Base-by-base conservation (phyloP, 2,113 vertebrate genomes). In the Cephalopterus ornatus region DNA sequence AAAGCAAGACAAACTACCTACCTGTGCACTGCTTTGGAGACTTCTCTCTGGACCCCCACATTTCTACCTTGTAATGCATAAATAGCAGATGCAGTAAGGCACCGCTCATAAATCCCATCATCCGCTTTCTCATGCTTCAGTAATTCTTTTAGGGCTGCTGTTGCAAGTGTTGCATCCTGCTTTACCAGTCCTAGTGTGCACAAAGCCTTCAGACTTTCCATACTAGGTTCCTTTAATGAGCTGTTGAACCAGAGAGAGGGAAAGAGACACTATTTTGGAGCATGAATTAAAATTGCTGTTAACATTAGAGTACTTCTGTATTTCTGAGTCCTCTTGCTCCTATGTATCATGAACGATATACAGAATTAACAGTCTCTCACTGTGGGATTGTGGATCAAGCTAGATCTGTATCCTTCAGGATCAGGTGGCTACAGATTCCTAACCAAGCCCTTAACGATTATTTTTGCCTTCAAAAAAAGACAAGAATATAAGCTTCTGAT, bases 11-110 rank as follows among this genome's bases (percentile, higher is more conserved):
- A 86, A 74, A 87, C 52, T 21, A 81, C 67, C n/a, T 96, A 99
- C 99, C 98, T 99, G 97, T 99, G 99, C 20, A 99, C 97, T 76
- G 99, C 99, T 95, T 97, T 99, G 79, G 98, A 98, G 19, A 97
- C 97, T 85, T 99, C 99, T 85, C 99, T 98, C 88, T 99, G 98
- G 68, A 99, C 98, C 0, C 94, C 97, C 23, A 95, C 83, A 37
- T 94, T 98, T 96, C 98, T 98, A 46, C 99, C 99, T 96, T 99
- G 99, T 59, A 99, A 93, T 4, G 98, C 98, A 90, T 98, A 97
- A 84, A 99, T 93, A 13, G 98, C 98, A 84, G 98, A 98, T 39
- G 98, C 98, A 74, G 99, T 98, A 61, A 99, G 98, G 97, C 98
- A 99, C 20, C 92, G 98, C 71, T 99, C 98, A 82, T 99, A 98